Evolutionary conservation across 1,140 invertebrate species (phyloP).

Genomic region (Drosophila ambigua): DNA sequence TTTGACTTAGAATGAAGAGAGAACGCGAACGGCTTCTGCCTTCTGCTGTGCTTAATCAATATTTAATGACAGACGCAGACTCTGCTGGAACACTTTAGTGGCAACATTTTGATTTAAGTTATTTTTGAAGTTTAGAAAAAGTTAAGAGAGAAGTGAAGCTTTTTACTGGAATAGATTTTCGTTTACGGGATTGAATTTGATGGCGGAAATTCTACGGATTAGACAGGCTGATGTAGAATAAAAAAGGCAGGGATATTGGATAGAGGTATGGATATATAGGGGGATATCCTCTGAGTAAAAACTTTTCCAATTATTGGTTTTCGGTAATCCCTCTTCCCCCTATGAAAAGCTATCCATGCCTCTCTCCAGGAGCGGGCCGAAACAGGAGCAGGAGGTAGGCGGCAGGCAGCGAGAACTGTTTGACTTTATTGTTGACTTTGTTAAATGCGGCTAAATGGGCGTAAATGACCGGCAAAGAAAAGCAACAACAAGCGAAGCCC

Average conservation of each 20-base stretch:
- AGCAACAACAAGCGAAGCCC: conserved; percentile 27
- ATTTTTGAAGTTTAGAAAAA: conserved; percentile 1
- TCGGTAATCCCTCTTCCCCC: background rate
- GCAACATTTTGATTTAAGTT: conserved; percentile 24
- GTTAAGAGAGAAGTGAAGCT: too few relatives aligned
- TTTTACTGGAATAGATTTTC: too few relatives aligned
- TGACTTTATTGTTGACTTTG: conserved; percentile 80
- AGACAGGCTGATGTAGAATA: too few relatives aligned
- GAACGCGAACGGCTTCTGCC: background rate
- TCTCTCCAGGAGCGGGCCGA: background rate
- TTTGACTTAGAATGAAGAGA: conserved; percentile 25
- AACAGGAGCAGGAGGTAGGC: background rate
- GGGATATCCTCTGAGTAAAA: conserved; percentile 14
- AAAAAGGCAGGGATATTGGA: too few relatives aligned
- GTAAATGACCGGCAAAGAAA: conserved; percentile 69
- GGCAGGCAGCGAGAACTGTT: conserved; percentile 38
- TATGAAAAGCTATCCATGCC: background rate
- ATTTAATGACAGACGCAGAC: conserved; percentile 47
- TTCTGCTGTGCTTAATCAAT: conserved; percentile 39
- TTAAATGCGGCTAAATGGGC: conserved; percentile 79
- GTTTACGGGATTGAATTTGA: too few relatives aligned
- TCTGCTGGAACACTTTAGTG: conserved; percentile 33
- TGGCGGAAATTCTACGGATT: too few relatives aligned
- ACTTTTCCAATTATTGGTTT: conserved; percentile 65
- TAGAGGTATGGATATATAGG: too few relatives aligned